These are phyloP conservation scores for Regulus satrapa DNA, from an alignment of 2,113 vertebrate species.

Conservation along the genomic window DNA sequence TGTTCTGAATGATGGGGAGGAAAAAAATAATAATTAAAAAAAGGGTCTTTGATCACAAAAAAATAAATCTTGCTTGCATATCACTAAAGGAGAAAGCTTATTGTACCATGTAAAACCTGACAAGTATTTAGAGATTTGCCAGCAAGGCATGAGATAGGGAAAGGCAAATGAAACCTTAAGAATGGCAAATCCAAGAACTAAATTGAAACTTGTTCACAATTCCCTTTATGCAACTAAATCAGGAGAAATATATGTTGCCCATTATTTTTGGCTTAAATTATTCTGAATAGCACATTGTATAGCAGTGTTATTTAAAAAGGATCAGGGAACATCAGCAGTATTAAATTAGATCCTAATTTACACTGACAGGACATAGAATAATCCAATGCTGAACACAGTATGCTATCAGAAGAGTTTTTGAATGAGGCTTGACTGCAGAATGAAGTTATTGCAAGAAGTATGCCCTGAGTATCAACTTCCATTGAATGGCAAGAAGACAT, in stretches of 20 bases:
- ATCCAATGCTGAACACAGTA: background rate
- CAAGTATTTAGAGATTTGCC: slow-evolving; percentile 6
- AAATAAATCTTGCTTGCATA: background rate
- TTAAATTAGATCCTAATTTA: slow-evolving; percentile 29
- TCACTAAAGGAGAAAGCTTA: background rate
- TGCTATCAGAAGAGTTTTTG: background rate
- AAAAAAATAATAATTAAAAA: background rate
- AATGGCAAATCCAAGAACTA: background rate
- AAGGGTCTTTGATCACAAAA: background rate
- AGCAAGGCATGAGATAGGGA: background rate
- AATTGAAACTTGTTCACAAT: background rate
- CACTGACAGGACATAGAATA: background rate
- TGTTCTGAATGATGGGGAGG: background rate
- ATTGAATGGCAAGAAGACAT: background rate
- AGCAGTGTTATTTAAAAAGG: background rate
- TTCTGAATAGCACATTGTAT: background rate
- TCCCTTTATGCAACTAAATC: background rate
- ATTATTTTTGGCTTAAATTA: slow-evolving; percentile 54
- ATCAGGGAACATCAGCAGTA: slow-evolving; percentile 2
- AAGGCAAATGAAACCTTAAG: background rate
- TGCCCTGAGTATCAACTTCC: background rate
- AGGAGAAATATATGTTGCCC: background rate
- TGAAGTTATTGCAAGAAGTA: background rate
- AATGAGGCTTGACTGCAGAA: background rate
- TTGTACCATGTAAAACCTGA: background rate